Percentiles rank a stretch among this genome's conserved stretches.
Evolutionary conservation across 2,797 vertebrate genomes (phyloP).

Genomic region (Hydrolagus colliei): DNA sequence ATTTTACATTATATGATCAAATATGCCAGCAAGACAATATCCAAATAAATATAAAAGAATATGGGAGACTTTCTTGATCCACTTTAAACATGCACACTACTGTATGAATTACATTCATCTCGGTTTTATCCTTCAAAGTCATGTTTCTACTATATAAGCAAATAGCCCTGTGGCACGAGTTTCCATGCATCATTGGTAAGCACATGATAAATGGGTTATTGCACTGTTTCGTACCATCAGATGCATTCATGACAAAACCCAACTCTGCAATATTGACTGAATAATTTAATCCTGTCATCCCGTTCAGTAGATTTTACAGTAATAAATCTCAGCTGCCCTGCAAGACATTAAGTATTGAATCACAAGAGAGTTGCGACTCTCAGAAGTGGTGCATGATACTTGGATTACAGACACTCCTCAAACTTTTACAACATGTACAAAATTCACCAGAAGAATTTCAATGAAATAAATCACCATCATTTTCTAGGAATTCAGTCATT

Average conservation of each 20-base stretch:
- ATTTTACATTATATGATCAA: not conserved
- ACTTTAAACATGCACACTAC: not conserved
- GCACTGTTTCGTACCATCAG: conserved; percentile 63
- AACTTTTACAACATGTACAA: no score
- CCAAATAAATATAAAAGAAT: not conserved
- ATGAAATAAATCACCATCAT: no score
- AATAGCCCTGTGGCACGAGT: not conserved
- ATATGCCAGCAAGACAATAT: not conserved
- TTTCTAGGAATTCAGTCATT: no score
- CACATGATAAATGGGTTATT: conserved; percentile 69
- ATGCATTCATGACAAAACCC: conserved; percentile 54
- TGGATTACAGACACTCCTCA: not conserved
- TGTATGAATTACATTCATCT: not conserved
- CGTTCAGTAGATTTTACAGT: conserved; percentile 57
- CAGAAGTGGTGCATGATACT: not conserved
- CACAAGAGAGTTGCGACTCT: not conserved
- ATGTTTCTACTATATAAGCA: not conserved
- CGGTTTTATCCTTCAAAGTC: not conserved
- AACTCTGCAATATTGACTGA: conserved; percentile 58
- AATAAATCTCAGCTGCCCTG: conserved; percentile 58
- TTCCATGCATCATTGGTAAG: conserved; percentile 6
- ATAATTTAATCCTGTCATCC: conserved; percentile 64
- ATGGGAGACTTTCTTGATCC: not conserved
- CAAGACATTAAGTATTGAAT: conserved; percentile 31
- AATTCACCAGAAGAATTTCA: no score